These are phyloP conservation scores for Phrynocephalus forsythii DNA, from an alignment of 2,797 vertebrate genomes.

Conservation along the genomic window DNA sequence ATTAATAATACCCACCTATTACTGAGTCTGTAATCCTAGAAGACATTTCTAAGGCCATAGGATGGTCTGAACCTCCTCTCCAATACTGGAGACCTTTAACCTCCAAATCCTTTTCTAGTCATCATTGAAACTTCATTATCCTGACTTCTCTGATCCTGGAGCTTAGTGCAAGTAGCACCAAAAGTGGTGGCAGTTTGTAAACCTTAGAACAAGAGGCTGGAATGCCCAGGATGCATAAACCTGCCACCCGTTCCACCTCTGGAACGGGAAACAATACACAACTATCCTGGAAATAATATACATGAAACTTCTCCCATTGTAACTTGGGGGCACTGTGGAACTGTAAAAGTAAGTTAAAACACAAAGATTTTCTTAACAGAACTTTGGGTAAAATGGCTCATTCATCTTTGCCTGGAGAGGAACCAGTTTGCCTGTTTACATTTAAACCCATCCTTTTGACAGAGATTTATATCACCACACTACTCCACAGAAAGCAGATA, in stretches of 20 bases:
- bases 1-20: not conserved
- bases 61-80: not conserved
- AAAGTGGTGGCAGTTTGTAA: not conserved
- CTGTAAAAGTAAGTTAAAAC: not conserved
- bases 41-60: not conserved
- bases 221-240: not conserved
- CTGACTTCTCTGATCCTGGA: not conserved
- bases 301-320: not conserved
- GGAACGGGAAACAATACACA: not conserved
- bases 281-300: not conserved
- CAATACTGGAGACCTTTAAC: not conserved
- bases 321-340: not conserved
- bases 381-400: not conserved
- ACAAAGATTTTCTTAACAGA: not conserved
- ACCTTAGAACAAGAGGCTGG: too few relatives aligned
- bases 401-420: not conserved
- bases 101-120: too few relatives aligned
- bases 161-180: not conserved
- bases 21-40: not conserved
- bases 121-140: not conserved
- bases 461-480: not conserved
- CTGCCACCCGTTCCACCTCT: too few relatives aligned
- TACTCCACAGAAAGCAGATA: not conserved
- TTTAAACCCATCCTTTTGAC: not conserved
- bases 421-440: not conserved